Conservation (phyloP, 2,888 invertebrate genomes). For the Drosophila infuscata region DNA sequence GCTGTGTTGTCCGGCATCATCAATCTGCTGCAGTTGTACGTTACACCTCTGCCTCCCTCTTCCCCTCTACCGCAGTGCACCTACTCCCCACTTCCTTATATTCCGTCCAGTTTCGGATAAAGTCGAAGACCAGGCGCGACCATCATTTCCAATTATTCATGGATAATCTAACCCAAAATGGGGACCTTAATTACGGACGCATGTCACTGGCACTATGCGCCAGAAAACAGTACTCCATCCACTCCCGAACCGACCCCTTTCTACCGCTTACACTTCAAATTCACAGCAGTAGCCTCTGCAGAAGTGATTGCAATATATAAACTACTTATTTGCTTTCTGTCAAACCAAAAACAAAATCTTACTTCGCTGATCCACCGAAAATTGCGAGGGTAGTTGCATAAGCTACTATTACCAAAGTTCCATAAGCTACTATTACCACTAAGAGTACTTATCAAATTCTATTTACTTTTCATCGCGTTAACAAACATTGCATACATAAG, state of each 20-base stretch:
- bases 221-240: background rate
- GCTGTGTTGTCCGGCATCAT: constrained; percentile 60
- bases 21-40: constrained; percentile 68
- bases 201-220: constrained; percentile 66
- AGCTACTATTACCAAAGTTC: background rate
- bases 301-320: constrained; percentile 49
- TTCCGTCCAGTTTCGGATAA: background rate
- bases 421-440: background rate
- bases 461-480: background rate
- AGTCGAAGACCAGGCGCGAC: constrained; percentile 35
- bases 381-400: constrained; percentile 15
- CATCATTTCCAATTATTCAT: constrained; percentile 83
- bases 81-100: background rate
- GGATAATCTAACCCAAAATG: constrained; percentile 85
- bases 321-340: constrained; percentile 45
- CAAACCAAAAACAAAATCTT: constrained; percentile 14
- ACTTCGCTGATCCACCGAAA: background rate
- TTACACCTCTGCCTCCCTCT: constrained; percentile 27
- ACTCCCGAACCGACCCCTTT: too few relatives aligned
- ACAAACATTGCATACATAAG: background rate
- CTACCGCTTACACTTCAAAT: background rate
- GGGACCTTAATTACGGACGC: constrained; percentile 84
- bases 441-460: background rate
- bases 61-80: background rate
- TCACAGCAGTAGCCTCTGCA: constrained; percentile 3